Evolutionary conservation across 2,113 vertebrate genomes (phyloP).

Genomic region (Protobothrops flavoviridis): DNA sequence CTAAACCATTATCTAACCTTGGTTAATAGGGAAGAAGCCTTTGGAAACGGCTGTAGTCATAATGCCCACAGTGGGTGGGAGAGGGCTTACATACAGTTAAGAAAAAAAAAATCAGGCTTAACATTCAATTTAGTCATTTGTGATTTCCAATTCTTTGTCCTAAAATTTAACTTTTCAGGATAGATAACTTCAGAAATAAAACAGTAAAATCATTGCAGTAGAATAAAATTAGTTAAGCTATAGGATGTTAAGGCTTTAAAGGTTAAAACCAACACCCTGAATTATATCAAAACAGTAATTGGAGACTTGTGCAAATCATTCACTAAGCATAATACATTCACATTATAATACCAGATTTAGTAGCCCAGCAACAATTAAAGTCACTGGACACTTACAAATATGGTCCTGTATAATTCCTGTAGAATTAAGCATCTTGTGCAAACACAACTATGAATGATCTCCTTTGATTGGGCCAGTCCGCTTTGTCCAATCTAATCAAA

Average conservation of each 20-base stretch:
- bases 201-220: not conserved
- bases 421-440: not conserved
- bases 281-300: not conserved
- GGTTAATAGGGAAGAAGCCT: not conserved
- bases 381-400: not conserved
- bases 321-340: not conserved
- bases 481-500: not conserved
- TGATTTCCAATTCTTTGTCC: not conserved
- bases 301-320: not conserved
- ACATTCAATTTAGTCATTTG: not conserved
- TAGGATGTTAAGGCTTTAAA: not conserved
- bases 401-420: not conserved
- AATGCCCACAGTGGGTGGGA: not conserved
- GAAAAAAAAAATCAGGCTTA: not conserved
- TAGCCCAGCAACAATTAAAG: not conserved
- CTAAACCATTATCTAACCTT: not conserved
- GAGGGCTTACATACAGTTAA: not conserved
- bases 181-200: not conserved
- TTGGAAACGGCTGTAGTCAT: not conserved
- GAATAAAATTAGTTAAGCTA: not conserved
- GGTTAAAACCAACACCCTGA: not conserved
- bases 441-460: not conserved
- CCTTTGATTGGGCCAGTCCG: not conserved
- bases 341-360: not conserved
- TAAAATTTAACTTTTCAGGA: not conserved